These are phyloP conservation scores for Monochamus alternatus DNA, from an alignment of 2,888 invertebrate genomes.

Conservation along the genomic window DNA sequence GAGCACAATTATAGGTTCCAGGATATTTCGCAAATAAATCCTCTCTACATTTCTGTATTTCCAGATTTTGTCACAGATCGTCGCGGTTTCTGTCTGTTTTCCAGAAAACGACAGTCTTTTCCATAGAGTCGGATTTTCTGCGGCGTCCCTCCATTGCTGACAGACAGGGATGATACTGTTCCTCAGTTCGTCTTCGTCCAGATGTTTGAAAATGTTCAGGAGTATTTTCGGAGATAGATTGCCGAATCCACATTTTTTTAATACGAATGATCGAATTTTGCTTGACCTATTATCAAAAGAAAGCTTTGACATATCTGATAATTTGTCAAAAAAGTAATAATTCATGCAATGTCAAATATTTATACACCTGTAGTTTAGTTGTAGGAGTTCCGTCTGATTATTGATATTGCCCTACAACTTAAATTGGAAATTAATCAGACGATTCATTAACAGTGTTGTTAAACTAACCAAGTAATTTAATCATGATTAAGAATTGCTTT, in stretches of 20 bases:
- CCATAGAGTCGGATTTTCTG: conserved; percentile 46
- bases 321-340: neutral
- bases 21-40: conserved; percentile 33
- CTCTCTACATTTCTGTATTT: conserved; percentile 38
- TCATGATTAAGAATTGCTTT: no score
- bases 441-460: no score
- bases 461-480: no score
- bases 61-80: conserved; percentile 47
- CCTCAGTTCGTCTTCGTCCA: conserved; percentile 44
- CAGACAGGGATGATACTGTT: conserved; percentile 46
- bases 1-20: conserved; percentile 35
- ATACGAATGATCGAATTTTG: neutral
- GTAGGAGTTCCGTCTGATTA: no score
- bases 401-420: no score
- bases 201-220: conserved; percentile 43
- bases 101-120: conserved; percentile 44
- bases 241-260: conserved; percentile 35
- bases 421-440: no score
- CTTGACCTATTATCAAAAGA: neutral
- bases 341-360: no score
- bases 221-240: conserved; percentile 39
- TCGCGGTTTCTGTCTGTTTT: conserved; percentile 20
- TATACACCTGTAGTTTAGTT: no score
- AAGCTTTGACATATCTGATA: conserved; percentile 4
- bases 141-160: conserved; percentile 46